phyloP scores from a whole-genome alignment of 2,113 vertebrate genomes.

The Elephantulus edwardii region DNA sequence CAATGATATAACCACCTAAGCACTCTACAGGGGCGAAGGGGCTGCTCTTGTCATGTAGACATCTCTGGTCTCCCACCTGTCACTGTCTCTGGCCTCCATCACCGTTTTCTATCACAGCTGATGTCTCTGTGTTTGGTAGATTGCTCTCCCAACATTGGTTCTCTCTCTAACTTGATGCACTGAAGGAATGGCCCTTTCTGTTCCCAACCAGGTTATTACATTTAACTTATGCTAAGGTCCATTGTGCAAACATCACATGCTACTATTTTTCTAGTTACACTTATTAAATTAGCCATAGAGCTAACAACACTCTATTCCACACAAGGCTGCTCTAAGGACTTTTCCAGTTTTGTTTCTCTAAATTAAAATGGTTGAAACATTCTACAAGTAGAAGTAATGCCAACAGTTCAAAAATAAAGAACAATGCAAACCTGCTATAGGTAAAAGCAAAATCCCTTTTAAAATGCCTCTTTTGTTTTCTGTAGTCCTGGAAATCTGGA shows the following conservation, averaged over 20 bases:
- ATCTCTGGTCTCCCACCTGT: not conserved
- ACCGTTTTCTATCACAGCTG: not conserved
- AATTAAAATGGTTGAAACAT: not conserved
- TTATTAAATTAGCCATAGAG: conserved; percentile 2
- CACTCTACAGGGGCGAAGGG: not conserved
- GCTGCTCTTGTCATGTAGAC: not conserved
- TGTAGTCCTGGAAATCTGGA: conserved; percentile 60
- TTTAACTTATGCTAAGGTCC: not conserved
- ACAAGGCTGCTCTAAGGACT: not conserved
- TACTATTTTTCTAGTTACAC: conserved; percentile 20
- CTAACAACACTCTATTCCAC: not conserved
- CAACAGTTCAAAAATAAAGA: conserved; percentile 30
- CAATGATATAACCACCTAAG: not conserved
- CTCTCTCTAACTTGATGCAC: not conserved
- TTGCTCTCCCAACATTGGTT: not conserved
- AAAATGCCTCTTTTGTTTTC: conserved; percentile 57
- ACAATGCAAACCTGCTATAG: not conserved
- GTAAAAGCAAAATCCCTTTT: conserved; percentile 1
- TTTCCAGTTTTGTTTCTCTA: not conserved
- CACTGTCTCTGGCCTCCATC: not conserved
- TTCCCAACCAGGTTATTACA: not conserved
- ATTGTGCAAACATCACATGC: not conserved
- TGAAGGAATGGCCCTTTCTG: not conserved
- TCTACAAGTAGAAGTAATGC: conserved; percentile 26
- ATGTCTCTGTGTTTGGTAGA: not conserved